Conservation (phyloP, 2,113 vertebrate species). For the Phylloscopus trochilus region DNA sequence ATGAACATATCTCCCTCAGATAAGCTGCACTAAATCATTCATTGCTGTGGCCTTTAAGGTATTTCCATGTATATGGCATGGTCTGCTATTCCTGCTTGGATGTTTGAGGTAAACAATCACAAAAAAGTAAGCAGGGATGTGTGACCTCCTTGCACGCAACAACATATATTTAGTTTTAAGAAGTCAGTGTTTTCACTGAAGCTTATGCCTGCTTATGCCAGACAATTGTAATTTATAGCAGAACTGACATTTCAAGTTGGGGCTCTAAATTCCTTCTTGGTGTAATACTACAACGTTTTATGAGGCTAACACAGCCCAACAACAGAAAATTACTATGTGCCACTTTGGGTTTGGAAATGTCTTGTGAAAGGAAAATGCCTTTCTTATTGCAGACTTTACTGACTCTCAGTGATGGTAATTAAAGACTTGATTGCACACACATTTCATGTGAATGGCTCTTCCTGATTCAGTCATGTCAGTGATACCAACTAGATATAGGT, state of each 20-base stretch:
- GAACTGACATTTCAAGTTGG: slow-evolving; percentile 4
- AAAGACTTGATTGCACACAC: not conserved
- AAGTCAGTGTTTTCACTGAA: slow-evolving; percentile 1
- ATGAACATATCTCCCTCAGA: not conserved
- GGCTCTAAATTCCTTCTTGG: not conserved
- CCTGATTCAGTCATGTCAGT: not conserved
- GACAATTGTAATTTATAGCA: slow-evolving; percentile 32
- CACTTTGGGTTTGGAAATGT: not conserved
- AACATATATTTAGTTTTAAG: slow-evolving; percentile 41
- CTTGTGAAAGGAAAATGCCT: not conserved
- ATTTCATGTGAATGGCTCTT: not conserved
- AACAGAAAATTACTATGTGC: not conserved
- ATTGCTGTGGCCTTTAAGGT: slow-evolving; percentile 23
- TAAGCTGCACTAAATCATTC: slow-evolving; percentile 56
- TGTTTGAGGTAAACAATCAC: slow-evolving; percentile 56
- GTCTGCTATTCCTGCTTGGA: slow-evolving; percentile 38
- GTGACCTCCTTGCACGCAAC: slow-evolving; percentile 21
- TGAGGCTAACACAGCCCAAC: not conserved
- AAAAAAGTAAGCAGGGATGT: slow-evolving; percentile 18
- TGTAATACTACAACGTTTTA: not conserved
- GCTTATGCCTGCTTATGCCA: slow-evolving; percentile 10
- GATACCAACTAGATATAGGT: not conserved
- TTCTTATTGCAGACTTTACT: not conserved
- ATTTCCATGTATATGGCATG: slow-evolving; percentile 13
- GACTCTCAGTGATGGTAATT: not conserved